Percentiles rank a stretch among this genome's conserved stretches.
phyloP scores from a whole-genome alignment of 2,113 vertebrate species.

The Pteropus alecto region DNA sequence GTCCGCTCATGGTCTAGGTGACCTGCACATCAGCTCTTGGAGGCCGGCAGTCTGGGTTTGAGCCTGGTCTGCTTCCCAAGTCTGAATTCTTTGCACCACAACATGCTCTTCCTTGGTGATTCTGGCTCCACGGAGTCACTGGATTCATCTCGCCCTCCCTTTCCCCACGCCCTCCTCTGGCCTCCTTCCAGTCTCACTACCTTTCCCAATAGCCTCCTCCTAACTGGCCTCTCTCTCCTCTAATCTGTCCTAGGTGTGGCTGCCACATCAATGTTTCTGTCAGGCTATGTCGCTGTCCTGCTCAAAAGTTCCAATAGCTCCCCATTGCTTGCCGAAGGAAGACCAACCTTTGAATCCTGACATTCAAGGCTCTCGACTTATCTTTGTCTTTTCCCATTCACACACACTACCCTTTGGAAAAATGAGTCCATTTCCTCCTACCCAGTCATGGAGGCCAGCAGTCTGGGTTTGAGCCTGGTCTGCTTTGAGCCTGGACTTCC shows the following conservation, averaged over 20 bases:
- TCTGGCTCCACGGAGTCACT: rapidly evolving
- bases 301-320: not conserved
- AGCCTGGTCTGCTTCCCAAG: not conserved
- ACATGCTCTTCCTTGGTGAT: rapidly evolving
- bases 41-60: not conserved
- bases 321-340: not conserved
- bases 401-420: not conserved
- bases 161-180: not conserved
- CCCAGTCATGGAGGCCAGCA: too few species aligned
- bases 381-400: not conserved
- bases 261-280: not conserved
- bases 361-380: not conserved
- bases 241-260: not conserved
- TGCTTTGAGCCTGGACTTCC: too few species aligned
- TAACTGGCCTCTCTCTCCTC: not conserved
- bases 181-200: not conserved
- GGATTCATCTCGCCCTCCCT: not conserved
- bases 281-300: not conserved
- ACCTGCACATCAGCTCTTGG: not conserved
- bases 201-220: not conserved
- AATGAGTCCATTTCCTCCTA: not conserved
- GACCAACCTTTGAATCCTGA: not conserved
- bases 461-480: too few species aligned
- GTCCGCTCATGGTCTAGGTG: not conserved
- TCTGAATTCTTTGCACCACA: not conserved